phyloP scores from a whole-genome alignment of 64 coral and sea anemone species.

The Trachythela sp. region DNA sequence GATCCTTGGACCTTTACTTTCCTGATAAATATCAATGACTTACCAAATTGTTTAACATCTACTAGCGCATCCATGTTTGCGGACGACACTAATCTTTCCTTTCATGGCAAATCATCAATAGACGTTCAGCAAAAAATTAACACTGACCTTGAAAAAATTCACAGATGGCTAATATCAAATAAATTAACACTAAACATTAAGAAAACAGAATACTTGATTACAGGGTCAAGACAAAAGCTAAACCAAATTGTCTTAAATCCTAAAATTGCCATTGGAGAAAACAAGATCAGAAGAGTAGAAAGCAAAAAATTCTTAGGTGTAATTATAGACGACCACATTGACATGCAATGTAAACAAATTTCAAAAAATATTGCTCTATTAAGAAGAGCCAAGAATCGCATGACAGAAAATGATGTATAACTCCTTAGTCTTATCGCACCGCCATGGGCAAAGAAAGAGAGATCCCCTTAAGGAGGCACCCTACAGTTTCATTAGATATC shows the following conservation, averaged over 20 bases:
- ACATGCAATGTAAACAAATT: too few relatives aligned
- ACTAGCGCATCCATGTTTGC: slow-evolving; percentile 32
- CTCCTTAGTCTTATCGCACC: too few relatives aligned
- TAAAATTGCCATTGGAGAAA: background rate
- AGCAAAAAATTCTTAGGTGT: too few relatives aligned
- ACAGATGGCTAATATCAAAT: slow-evolving; percentile 39
- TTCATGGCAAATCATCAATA: background rate
- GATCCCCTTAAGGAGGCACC: too few relatives aligned
- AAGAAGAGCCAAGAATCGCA: too few relatives aligned
- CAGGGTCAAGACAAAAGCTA: slow-evolving; percentile 23
- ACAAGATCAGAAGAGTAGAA: too few relatives aligned
- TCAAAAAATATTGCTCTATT: too few relatives aligned
- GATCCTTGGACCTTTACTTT: slow-evolving; percentile 32
- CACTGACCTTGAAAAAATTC: slow-evolving; percentile 16
- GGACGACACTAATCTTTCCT: slow-evolving; percentile 38
- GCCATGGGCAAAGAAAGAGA: too few relatives aligned
- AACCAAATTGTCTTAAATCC: background rate
- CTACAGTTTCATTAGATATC: too few relatives aligned
- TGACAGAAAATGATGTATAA: too few relatives aligned
- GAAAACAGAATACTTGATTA: slow-evolving; percentile 42
- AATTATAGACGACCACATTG: too few relatives aligned
- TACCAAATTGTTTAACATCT: slow-evolving; percentile 35
- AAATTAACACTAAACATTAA: slow-evolving; percentile 32
- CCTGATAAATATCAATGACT: slow-evolving; percentile 21
- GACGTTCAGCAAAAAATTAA: slow-evolving; percentile 22